Percentiles rank a stretch among this genome's conserved stretches.
Evolutionary conservation across 1,140 invertebrate genomes (phyloP).

Genomic region (Cylas formicarius): DNA sequence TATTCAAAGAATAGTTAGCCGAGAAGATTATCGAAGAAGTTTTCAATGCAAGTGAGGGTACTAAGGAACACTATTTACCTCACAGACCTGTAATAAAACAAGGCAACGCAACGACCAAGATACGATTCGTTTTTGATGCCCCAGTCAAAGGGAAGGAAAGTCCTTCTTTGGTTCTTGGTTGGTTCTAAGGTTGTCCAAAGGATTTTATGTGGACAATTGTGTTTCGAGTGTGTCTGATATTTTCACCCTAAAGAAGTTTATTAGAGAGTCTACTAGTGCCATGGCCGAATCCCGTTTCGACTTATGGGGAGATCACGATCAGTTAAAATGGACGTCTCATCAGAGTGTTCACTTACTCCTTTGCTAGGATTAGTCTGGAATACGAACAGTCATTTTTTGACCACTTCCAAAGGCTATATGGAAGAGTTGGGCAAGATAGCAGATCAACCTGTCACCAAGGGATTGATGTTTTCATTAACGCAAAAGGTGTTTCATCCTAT

Average conservation of each 20-base stretch:
- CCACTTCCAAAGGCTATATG: too few species aligned
- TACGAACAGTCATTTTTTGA: too few species aligned
- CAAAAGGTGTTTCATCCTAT: too few species aligned
- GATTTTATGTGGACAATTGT: constrained; percentile 34
- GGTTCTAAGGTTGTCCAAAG: too few species aligned
- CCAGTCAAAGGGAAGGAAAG: constrained; percentile 25
- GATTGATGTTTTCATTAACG: too few species aligned
- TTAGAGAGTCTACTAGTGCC: constrained; percentile 11
- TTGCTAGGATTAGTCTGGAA: neutral
- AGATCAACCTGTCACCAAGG: too few species aligned
- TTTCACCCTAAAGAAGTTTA: too few species aligned
- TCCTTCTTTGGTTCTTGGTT: too few species aligned
- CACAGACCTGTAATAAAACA: constrained; percentile 15
- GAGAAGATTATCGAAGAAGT: constrained; percentile 3
- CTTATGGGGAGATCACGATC: constrained; percentile 26
- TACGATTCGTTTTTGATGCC: constrained; percentile 24
- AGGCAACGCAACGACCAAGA: constrained; percentile 11
- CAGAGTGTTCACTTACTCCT: neutral
- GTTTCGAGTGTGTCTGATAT: constrained; percentile 24
- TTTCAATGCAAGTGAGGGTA: neutral
- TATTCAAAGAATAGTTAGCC: neutral
- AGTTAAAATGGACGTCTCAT: neutral
- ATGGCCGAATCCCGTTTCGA: constrained; percentile 21
- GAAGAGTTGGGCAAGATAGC: too few species aligned
- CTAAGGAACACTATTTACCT: neutral